phyloP scores from a whole-genome alignment of 2,113 vertebrate species.

The Lontra canadensis region DNA sequence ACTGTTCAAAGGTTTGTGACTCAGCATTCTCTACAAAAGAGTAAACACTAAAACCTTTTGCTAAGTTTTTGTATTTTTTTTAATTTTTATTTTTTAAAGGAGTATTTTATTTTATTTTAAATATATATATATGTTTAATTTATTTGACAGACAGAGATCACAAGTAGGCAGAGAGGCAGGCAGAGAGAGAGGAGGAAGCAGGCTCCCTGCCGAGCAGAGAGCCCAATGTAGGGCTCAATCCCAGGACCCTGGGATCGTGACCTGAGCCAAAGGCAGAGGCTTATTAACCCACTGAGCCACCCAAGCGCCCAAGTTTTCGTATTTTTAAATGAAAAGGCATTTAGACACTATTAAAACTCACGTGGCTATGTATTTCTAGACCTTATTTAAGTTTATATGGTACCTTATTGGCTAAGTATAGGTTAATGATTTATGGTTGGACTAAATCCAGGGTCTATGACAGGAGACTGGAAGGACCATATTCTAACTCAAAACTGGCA shows the following conservation, averaged over 20 bases:
- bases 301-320: neutral
- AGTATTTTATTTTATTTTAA: too few relatives aligned
- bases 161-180: too few relatives aligned
- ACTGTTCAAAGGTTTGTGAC: neutral
- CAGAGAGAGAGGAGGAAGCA: too few relatives aligned
- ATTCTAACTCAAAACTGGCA: neutral
- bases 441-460: neutral
- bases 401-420: neutral
- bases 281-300: too few relatives aligned
- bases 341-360: conserved; percentile 4
- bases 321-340: neutral
- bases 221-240: too few relatives aligned
- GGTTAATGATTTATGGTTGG: neutral
- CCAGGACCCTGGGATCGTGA: too few relatives aligned
- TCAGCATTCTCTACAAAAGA: conserved; percentile 1
- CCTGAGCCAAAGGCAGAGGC: too few relatives aligned
- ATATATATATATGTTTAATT: too few relatives aligned
- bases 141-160: too few relatives aligned
- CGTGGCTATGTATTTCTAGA: neutral
- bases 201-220: too few relatives aligned
- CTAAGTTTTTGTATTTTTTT: neutral
- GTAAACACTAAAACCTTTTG: neutral
- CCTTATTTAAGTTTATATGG: neutral
- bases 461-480: neutral
- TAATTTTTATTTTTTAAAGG: neutral